phyloP scores from a whole-genome alignment of 2,797 vertebrate species.

The Alauda arvensis region DNA sequence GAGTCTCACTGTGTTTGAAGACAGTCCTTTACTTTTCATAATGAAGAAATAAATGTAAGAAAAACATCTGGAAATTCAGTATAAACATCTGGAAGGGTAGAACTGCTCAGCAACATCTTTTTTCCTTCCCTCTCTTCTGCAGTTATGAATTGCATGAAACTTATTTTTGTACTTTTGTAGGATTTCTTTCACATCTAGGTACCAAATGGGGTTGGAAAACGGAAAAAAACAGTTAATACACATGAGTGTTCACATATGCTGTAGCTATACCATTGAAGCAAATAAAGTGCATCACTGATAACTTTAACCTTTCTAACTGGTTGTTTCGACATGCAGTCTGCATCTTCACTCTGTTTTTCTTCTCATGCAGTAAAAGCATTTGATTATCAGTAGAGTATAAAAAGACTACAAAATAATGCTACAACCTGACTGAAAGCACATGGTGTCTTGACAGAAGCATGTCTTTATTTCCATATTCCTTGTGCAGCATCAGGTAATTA shows the following conservation, averaged over 20 bases:
- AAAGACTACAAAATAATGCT: not conserved
- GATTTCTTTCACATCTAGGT: not conserved
- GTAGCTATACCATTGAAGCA: not conserved
- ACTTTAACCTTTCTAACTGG: not conserved
- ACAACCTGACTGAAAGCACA: not conserved
- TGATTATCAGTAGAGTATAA: not conserved
- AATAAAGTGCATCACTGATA: not conserved
- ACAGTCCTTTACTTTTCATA: not conserved
- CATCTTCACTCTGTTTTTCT: not conserved
- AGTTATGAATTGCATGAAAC: not conserved
- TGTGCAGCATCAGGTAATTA: not conserved
- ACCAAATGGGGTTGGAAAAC: not conserved
- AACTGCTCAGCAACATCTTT: not conserved
- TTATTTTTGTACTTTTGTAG: not conserved
- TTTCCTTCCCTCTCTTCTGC: not conserved
- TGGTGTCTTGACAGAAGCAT: not conserved
- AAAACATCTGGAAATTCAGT: conserved; percentile 18
- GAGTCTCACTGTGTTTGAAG: not conserved
- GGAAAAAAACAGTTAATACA: not conserved
- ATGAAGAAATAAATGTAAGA: not conserved
- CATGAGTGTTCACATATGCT: not conserved
- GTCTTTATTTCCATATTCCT: not conserved
- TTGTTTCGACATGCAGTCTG: not conserved
- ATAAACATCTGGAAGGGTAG: conserved; percentile 11
- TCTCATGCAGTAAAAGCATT: not conserved